Percentiles rank a stretch among this genome's conserved stretches.
phyloP scores from a whole-genome alignment of 2,888 invertebrate species.

The Drosophila subquinaria region DNA sequence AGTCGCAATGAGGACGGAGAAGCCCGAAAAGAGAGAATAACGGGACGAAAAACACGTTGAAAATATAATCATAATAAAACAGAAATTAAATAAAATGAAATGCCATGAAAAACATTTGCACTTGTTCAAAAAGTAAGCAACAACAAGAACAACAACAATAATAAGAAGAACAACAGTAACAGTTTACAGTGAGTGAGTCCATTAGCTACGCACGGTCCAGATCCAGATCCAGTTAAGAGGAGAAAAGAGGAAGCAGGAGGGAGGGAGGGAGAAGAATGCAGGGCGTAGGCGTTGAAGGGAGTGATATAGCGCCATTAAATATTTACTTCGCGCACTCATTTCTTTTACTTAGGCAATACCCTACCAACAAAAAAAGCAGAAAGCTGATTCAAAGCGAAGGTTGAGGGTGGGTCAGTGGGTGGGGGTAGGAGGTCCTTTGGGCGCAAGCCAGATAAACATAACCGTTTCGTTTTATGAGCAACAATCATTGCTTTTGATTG shows the following conservation, averaged over 20 bases:
- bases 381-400: neutral
- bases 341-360: constrained; percentile 61
- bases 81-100: constrained; percentile 78
- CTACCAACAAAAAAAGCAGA: neutral
- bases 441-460: constrained; percentile 82
- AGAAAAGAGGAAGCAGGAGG: neutral
- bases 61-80: constrained; percentile 80
- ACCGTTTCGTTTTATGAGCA: constrained; percentile 84
- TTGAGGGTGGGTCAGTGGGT: neutral
- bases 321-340: constrained; percentile 75
- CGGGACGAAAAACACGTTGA: constrained; percentile 18
- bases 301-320: constrained; percentile 65
- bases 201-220: constrained; percentile 57
- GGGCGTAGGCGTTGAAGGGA: constrained; percentile 7
- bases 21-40: neutral
- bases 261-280: neutral
- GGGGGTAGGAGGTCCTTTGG: constrained; percentile 46
- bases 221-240: too few species aligned
- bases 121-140: constrained; percentile 73
- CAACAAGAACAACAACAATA: constrained; percentile 30
- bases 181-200: constrained; percentile 60
- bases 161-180: constrained; percentile 36
- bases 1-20: constrained; percentile 1
- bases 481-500: constrained; percentile 85
- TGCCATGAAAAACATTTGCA: constrained; percentile 74